Base-by-base conservation (phyloP, 2,797 vertebrate genomes). In the Poecilia velifera region DNA sequence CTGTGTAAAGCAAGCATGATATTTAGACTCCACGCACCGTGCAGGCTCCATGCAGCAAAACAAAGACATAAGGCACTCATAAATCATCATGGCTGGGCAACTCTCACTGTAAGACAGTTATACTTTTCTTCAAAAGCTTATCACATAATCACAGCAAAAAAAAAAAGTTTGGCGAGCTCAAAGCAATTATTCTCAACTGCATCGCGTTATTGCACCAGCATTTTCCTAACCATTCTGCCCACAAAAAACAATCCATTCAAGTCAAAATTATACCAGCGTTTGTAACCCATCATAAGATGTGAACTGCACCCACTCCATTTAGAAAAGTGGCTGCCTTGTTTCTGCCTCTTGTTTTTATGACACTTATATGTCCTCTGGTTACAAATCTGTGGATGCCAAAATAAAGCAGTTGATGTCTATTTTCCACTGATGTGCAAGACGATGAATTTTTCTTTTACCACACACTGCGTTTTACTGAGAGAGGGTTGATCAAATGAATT, bases 51-150 rank as follows among this genome's bases (percentile, higher is more conserved):
- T 74, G 68, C 77, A 86, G 76, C 79, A 89, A 87, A 85, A 87
- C 84, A 87, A 47, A 78, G 82, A 81, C 80, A 73, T 77, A 77
- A 34, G 83, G 84, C 57, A 36, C 80, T 84, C 57, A 46, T 91
- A 91, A 92, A 92, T 91, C 83, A 90, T 80, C 76, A 77, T 74
- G 62, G 79, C 87, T 80, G 84, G 87, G 88, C 79, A 89, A 82
- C 57, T 45, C 45, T 49, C 49, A 45, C 84, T 43, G 25, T 45
- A 78, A 86, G 53, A 53, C 81, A 78, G 72, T 87, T 85, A 76
- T 64, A 82, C 73, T 77, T 90, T 90, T 91, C 84, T 91, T 93
- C 86, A 91, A 83, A 85, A 84, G 82, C 90, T 93, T 92, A 92
- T 94, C 91, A 85, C 84, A 84, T 91, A 92, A 94, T 93, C 80